Percentiles rank a stretch among this genome's conserved stretches.
Conservation (phyloP, 2,888 invertebrate species). For the Andricus curvator region DNA sequence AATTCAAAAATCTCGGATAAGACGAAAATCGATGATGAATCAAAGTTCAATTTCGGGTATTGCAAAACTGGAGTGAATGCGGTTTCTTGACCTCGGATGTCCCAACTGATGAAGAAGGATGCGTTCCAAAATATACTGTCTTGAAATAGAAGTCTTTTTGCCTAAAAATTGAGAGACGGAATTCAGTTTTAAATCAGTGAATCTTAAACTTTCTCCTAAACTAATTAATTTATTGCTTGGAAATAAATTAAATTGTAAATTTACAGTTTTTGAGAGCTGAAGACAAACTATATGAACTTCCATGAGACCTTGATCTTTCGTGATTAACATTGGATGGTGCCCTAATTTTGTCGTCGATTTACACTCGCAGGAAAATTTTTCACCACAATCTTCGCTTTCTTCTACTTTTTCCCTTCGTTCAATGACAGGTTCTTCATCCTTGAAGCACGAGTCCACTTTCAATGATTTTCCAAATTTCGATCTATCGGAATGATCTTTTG, state of each 20-base stretch:
- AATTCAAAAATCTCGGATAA: conserved; percentile 64
- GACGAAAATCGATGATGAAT: conserved; percentile 67
- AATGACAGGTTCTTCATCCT: not conserved
- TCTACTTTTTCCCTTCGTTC: not conserved
- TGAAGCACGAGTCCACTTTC: not conserved
- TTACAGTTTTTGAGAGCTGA: conserved; percentile 65
- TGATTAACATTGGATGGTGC: conserved; percentile 58
- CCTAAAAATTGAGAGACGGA: conserved; percentile 52
- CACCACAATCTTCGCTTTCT: not conserved
- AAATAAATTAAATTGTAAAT: conserved; percentile 44
- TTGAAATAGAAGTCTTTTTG: conserved; percentile 56
- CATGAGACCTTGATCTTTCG: conserved; percentile 64
- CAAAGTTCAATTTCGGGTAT: conserved; percentile 66
- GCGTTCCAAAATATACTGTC: conserved; percentile 56
- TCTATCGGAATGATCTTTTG: not conserved
- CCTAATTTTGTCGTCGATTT: not conserved
- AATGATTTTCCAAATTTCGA: not conserved
- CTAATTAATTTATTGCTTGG: not conserved
- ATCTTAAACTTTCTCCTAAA: not conserved
- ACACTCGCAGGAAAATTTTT: not conserved
- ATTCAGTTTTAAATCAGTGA: not conserved
- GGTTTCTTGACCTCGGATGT: conserved; percentile 65
- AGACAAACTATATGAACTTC: conserved; percentile 67
- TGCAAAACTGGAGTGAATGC: conserved; percentile 59
- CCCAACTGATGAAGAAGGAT: conserved; percentile 65